Conservation (phyloP, 2,888 invertebrate species). For the Hymenopus coronatus region DNA sequence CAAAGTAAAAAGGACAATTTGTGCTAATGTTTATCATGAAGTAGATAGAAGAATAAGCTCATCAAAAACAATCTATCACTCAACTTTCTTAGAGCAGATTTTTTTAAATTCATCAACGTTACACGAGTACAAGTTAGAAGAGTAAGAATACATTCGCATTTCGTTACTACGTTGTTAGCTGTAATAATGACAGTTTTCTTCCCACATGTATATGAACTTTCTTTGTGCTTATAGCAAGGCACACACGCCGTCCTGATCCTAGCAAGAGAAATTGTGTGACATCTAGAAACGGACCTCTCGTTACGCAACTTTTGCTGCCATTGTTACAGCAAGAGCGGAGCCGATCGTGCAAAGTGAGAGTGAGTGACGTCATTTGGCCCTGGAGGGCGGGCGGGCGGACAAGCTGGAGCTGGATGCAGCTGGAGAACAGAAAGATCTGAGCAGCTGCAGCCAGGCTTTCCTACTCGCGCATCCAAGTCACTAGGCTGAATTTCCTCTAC, state of each 20-base stretch:
- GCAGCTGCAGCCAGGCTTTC: neutral
- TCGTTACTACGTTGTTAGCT: too few species aligned
- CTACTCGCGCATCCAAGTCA: neutral
- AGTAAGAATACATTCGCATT: too few species aligned
- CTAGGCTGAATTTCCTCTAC: neutral
- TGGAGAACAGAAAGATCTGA: neutral
- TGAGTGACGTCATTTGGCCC: slow-evolving; percentile 6
- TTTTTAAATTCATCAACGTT: too few species aligned
- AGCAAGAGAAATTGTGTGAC: neutral
- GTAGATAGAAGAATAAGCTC: too few species aligned
- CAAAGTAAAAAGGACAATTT: too few species aligned
- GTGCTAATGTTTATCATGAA: too few species aligned
- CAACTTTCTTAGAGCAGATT: too few species aligned
- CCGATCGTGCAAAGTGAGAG: slow-evolving; percentile 9
- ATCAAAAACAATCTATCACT: too few species aligned
- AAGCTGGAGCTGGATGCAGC: slow-evolving; percentile 9
- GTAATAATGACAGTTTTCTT: neutral
- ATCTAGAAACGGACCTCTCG: neutral
- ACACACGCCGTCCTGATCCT: neutral
- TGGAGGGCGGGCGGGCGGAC: neutral
- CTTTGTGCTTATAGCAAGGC: neutral
- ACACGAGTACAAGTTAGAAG: too few species aligned
- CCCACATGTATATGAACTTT: neutral
- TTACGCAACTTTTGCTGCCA: neutral
- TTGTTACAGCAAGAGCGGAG: neutral